Evolutionary conservation across 2,797 vertebrate species (phyloP).

Genomic region (Chromobotia macracanthus): DNA sequence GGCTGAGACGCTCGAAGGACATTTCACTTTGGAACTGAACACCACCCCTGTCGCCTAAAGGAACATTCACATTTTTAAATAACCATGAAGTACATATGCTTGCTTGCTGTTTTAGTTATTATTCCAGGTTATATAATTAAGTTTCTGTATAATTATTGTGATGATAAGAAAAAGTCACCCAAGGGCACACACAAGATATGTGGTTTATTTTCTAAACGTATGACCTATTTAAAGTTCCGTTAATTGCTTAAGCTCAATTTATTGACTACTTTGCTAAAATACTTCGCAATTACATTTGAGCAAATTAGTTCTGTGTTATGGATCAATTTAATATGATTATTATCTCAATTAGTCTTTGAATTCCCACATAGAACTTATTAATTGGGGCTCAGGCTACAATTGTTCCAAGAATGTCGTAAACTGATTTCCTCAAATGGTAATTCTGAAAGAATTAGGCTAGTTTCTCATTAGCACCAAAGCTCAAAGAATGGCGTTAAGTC

Average conservation of each 20-base stretch:
- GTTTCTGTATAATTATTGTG: constrained; percentile 10
- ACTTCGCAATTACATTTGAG: constrained; percentile 29
- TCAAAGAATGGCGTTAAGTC: constrained; percentile 23
- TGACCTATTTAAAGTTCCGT: not conserved
- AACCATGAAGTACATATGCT: not conserved
- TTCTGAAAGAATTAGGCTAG: constrained; percentile 24
- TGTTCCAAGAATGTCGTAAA: constrained; percentile 20
- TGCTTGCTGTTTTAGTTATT: not conserved
- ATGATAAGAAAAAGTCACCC: not conserved
- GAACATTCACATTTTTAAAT: not conserved
- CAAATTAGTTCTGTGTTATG: constrained; percentile 34
- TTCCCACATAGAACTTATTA: constrained; percentile 33
- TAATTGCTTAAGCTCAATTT: constrained; percentile 1
- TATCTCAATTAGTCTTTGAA: constrained; percentile 35
- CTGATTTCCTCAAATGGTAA: constrained; percentile 38
- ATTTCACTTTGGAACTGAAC: constrained; percentile 14
- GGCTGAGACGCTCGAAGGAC: constrained; percentile 7
- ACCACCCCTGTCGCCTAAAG: constrained; percentile 10
- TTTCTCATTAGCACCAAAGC: constrained; percentile 32
- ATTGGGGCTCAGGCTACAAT: constrained; percentile 31
- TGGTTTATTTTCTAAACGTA: constrained; percentile 29
- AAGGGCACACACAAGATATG: not conserved
- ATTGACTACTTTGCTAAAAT: constrained; percentile 14
- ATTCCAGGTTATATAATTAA: constrained; percentile 15
- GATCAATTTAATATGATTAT: constrained; percentile 29